Base-by-base conservation (phyloP, 2,113 vertebrate species). In the Gavialis gangeticus region DNA sequence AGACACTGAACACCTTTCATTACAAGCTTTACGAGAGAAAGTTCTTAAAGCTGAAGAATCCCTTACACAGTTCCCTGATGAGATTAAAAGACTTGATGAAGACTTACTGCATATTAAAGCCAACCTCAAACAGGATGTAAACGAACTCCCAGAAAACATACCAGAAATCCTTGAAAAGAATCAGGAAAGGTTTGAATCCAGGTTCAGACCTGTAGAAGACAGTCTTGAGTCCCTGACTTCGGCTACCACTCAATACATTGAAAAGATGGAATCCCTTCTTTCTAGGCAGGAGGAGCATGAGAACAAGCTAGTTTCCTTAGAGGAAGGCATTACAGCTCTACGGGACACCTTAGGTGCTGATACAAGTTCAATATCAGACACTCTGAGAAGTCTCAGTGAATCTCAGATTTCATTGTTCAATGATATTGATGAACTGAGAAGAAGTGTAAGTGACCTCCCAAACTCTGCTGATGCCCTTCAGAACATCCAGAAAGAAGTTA, bases 11-110 rank as follows among this genome's bases (percentile, higher is more conserved):
- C 98, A 98, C 24, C 98, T 98, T 67, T 98, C 98, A 6, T 79
- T 98, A 17, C 98, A 98, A n/a, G 95, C 93, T 64, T 98, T 99
- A 77, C 98, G 94, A 28, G 93, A 98, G 95, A 98, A 98, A 25
- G 85, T 99, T 58, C 95, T 98, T 16, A 93, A 60, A 58, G 91
- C 98, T 0, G 98, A 99, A 95, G 92, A 96, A 28, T 94, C 88
- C 5, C 88, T 98, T 64, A 89, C 97, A 83, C 95, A 55, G 56
- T 82, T 99, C 46, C 98, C 97, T 2, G 96, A 97, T 82, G 98
- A 98, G 89, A 91, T 98, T 80, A 89, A 93, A 91, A 96, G 90
- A n/a, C 96, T 99, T 2, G 94, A 97, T 88, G 97, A 97, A 69
- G 93, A 97, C 71, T 92, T 99, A 54, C 91, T 91, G 82, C 97